Evolutionary conservation across 35 echinoderm and acorn worm species (phyloP).

Genomic region (Hemicentrotus pulcherrimus): DNA sequence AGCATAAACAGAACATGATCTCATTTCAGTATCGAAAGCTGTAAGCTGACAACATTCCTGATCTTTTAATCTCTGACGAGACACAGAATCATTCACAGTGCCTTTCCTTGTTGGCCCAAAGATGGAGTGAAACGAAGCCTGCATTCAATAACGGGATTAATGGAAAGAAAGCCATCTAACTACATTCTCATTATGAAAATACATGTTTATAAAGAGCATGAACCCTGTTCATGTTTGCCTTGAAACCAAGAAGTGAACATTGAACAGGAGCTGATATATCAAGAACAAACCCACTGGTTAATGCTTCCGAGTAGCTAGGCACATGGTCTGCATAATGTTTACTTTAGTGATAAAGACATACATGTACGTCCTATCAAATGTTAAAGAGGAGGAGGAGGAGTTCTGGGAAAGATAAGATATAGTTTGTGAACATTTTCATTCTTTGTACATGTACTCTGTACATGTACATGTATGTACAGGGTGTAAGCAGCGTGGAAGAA

Average conservation of each 20-base stretch:
- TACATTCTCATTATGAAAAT: neutral
- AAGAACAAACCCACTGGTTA: neutral
- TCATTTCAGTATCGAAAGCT: neutral
- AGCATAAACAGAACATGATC: neutral
- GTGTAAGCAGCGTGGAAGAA: no score
- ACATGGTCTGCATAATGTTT: neutral
- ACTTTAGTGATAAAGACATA: neutral
- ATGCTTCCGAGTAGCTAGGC: neutral
- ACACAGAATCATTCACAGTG: conserved; percentile 14
- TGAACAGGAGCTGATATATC: neutral
- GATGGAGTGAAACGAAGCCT: neutral
- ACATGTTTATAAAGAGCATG: neutral
- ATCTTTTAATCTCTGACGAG: conserved; percentile 33
- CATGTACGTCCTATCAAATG: no score
- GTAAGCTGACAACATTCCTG: conserved; percentile 36
- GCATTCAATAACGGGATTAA: neutral
- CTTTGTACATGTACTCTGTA: no score
- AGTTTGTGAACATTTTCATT: no score
- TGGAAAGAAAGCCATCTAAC: neutral
- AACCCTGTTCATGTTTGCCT: neutral
- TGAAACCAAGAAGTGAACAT: neutral
- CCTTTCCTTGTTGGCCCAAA: neutral
- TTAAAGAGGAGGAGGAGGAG: no score
- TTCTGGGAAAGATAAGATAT: no score
- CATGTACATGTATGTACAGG: no score